phyloP scores from a whole-genome alignment of 2,113 vertebrate genomes.

The Laticauda laticaudata region DNA sequence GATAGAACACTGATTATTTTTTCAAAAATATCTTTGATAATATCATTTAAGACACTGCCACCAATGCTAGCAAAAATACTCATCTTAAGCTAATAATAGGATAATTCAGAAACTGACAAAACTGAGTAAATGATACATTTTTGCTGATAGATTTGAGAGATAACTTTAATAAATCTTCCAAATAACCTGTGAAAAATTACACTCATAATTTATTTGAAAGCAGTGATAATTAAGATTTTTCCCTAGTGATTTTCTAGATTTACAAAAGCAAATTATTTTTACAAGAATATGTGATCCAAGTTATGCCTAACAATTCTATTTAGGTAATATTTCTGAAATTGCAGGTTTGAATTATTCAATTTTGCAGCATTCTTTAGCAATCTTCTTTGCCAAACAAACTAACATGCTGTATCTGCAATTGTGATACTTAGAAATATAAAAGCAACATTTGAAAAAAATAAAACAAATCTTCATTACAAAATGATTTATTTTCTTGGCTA shows the following conservation, averaged over 20 bases:
- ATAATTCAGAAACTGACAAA: not conserved
- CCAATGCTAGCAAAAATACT: not conserved
- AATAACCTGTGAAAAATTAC: not conserved
- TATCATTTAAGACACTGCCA: not conserved
- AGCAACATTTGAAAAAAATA: not conserved
- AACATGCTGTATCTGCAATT: not conserved
- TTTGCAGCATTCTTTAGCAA: not conserved
- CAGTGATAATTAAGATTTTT: not conserved
- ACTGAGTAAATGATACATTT: not conserved
- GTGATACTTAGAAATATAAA: not conserved
- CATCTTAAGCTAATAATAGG: not conserved
- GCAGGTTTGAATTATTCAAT: not conserved
- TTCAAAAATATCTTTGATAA: not conserved
- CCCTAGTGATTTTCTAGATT: not conserved
- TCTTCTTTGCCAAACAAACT: not conserved
- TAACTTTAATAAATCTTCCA: not conserved
- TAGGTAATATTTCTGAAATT: not conserved
- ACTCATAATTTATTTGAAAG: not conserved
- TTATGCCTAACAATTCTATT: not conserved
- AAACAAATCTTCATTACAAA: not conserved
- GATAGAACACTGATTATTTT: not conserved
- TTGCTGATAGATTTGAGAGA: not conserved
- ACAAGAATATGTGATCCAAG: not conserved
- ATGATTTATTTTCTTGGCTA: not conserved
- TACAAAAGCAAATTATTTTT: not conserved